These are phyloP conservation scores for Nomada fucata DNA, from an alignment of 2,888 invertebrate genomes.

Conservation along the genomic window DNA sequence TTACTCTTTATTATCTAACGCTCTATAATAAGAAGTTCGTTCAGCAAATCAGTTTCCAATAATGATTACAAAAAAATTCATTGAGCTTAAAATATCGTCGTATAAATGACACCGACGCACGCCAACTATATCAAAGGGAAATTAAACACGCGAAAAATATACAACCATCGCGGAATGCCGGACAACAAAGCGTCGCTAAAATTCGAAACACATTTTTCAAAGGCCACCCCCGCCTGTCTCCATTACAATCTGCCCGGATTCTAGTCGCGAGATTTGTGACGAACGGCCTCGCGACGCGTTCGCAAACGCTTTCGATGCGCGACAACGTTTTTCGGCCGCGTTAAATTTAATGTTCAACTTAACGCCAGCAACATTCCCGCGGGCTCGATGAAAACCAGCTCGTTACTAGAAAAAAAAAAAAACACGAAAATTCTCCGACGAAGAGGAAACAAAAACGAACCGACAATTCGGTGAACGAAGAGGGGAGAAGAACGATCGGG, in stretches of 20 bases:
- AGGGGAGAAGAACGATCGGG: neutral
- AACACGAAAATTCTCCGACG: neutral
- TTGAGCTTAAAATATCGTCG: neutral
- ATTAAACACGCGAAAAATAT: slow-evolving; percentile 9
- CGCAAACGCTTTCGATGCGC: slow-evolving; percentile 4
- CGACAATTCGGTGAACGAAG: neutral
- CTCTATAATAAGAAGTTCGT: too few species aligned
- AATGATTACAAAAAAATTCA: neutral
- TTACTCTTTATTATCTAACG: too few species aligned
- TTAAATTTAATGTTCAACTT: slow-evolving; percentile 42
- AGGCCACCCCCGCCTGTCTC: neutral
- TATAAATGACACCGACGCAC: neutral
- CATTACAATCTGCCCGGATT: slow-evolving; percentile 5
- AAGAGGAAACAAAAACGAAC: neutral
- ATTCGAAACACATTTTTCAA: slow-evolving; percentile 17
- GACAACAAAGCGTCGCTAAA: slow-evolving; percentile 3
- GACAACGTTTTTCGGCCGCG: slow-evolving; percentile 11
- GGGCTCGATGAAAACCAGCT: slow-evolving; percentile 1
- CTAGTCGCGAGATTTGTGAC: slow-evolving; percentile 9
- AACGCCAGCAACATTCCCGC: slow-evolving; percentile 42
- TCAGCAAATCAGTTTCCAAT: too few species aligned
- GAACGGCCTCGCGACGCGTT: slow-evolving; percentile 18
- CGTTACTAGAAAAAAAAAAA: neutral
- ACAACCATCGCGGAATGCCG: neutral
- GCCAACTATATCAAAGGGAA: slow-evolving; percentile 3